These are phyloP conservation scores for Chamaetylas fuelleborni DNA, from an alignment of 2,113 vertebrate species.

Conservation along the genomic window DNA sequence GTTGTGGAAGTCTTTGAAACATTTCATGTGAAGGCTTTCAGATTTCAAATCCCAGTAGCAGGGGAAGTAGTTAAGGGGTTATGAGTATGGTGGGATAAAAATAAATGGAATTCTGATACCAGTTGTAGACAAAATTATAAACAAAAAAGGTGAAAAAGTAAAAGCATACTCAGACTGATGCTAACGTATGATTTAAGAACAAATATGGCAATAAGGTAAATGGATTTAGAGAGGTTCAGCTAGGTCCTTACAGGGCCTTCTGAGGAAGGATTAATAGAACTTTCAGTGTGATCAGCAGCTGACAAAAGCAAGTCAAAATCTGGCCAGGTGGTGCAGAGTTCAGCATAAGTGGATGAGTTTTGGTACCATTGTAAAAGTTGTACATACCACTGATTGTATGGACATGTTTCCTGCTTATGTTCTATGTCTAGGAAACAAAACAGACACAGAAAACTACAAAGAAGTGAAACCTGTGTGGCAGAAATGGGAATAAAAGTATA, in stretches of 20 bases:
- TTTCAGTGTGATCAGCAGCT: background rate
- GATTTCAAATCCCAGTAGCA: background rate
- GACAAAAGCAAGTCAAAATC: background rate
- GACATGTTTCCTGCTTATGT: background rate
- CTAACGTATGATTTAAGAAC: background rate
- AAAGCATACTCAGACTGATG: background rate
- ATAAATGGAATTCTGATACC: background rate
- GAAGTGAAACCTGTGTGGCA: background rate
- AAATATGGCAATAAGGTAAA: background rate
- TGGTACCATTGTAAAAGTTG: background rate
- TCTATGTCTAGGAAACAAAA: background rate
- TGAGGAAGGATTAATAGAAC: background rate
- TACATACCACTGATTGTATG: rapidly evolving
- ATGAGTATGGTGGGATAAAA: background rate
- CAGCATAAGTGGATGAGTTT: background rate
- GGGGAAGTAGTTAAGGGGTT: background rate
- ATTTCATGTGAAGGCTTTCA: background rate
- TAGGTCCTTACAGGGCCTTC: background rate
- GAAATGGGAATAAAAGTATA: background rate
- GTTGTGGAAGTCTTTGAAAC: background rate
- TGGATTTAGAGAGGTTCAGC: background rate
- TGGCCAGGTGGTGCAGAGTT: background rate
- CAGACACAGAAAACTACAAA: background rate
- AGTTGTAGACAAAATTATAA: background rate
- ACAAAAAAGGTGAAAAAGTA: background rate